phyloP scores from a whole-genome alignment of 2,888 invertebrate species.

The Griposia aprilina region DNA sequence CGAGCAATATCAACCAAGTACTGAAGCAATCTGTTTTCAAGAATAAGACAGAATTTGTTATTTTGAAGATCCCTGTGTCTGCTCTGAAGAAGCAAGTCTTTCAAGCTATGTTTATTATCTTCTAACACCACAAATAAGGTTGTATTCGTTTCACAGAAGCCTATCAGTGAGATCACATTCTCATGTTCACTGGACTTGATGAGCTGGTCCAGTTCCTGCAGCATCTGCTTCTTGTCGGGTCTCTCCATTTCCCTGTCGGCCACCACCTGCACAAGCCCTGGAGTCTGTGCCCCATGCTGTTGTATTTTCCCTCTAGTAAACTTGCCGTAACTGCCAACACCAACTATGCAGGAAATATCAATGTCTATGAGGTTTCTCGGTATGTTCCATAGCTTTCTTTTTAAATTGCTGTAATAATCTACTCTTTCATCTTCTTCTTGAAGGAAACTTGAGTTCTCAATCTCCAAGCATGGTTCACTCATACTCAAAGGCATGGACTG shows the following conservation, averaged over 20 bases:
- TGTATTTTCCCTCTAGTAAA: conserved; percentile 93
- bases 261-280: conserved; percentile 92
- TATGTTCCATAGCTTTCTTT: conserved; percentile 93
- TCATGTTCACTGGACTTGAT: conserved; percentile 93
- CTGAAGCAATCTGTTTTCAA: conserved; percentile 92
- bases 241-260: conserved; percentile 89
- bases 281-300: conserved; percentile 90
- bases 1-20: conserved; percentile 92
- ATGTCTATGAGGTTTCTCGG: conserved; percentile 93
- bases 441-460: conserved; percentile 95
- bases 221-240: conserved; percentile 89
- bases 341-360: conserved; percentile 92
- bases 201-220: conserved; percentile 93
- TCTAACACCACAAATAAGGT: conserved; percentile 94
- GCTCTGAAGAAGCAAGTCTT: conserved; percentile 92
- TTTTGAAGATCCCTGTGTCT: conserved; percentile 88
- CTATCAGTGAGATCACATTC: conserved; percentile 93
- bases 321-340: conserved; percentile 94
- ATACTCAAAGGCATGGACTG: conserved; percentile 92
- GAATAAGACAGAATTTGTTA: conserved; percentile 90
- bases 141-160: conserved; percentile 95
- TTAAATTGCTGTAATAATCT: conserved; percentile 94
- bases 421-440: conserved; percentile 93
- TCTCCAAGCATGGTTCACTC: conserved; percentile 95
- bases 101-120: conserved; percentile 92